Evolutionary conservation across 2,888 invertebrate species (phyloP).

Genomic region (Corythucha ciliata): DNA sequence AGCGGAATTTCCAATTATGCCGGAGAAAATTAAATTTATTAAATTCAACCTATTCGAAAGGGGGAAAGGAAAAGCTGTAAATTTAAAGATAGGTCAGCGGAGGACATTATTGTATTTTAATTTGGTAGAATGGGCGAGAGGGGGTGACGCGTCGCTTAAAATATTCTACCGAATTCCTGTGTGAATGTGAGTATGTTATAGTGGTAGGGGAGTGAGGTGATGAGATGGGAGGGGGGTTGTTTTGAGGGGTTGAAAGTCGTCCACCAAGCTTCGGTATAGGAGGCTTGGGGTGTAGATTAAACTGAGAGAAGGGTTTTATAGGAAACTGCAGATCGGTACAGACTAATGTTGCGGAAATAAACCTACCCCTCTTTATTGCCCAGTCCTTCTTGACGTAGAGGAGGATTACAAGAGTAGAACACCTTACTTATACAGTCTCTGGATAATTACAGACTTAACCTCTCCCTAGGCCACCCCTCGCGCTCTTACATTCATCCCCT

Average conservation of each 20-base stretch:
- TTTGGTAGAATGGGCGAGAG: constrained; percentile 24
- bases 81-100: constrained; percentile 26
- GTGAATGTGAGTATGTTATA: not conserved
- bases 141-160: constrained; percentile 22
- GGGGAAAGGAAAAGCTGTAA: constrained; percentile 21
- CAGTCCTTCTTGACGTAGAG: constrained; percentile 23
- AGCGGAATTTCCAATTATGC: constrained; percentile 30
- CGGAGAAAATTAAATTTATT: constrained; percentile 29
- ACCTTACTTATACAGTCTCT: constrained; percentile 25
- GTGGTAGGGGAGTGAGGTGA: not conserved
- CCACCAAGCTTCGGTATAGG: not conserved
- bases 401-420: constrained; percentile 21
- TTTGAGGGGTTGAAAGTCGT: not conserved
- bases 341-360: constrained; percentile 26
- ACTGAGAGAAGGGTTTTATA: constrained; percentile 14
- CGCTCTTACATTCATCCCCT: not conserved
- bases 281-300: constrained; percentile 11
- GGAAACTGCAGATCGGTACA: constrained; percentile 23
- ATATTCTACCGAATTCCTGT: not conserved
- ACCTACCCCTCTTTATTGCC: constrained; percentile 24
- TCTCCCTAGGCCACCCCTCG: not conserved
- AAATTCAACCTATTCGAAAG: constrained; percentile 28
- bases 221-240: not conserved
- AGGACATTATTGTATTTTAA: constrained; percentile 31
- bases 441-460: not conserved